These are phyloP conservation scores for Istiophorus platypterus DNA, from an alignment of 2,113 vertebrate species.

Conservation along the genomic window DNA sequence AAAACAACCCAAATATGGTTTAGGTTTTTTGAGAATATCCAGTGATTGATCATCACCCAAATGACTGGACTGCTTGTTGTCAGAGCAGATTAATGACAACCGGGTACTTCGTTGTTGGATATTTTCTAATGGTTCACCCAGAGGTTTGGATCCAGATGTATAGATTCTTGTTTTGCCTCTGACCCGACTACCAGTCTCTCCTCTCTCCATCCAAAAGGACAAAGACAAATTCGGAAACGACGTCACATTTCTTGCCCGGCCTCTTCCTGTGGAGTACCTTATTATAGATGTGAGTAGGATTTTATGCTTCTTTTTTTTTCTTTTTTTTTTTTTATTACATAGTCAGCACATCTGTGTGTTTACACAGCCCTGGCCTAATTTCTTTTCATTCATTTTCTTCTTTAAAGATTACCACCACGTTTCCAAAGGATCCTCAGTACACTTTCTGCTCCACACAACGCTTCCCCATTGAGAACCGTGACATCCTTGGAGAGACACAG, in stretches of 20 bases:
- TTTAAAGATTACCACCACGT: constrained; percentile 95
- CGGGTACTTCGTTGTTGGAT: neutral
- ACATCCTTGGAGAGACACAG: constrained; percentile 96
- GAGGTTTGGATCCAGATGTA: neutral
- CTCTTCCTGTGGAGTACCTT: constrained; percentile 97
- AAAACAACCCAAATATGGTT: too few relatives aligned
- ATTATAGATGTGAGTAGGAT: constrained; percentile 94
- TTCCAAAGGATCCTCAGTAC: constrained; percentile 98
- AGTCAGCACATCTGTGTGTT: fast-evolving
- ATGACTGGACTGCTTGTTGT: neutral
- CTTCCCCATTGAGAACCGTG: constrained; percentile 97
- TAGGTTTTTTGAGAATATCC: neutral
- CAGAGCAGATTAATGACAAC: neutral
- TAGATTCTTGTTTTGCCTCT: neutral
- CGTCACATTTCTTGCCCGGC: constrained; percentile 96
- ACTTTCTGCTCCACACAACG: constrained; percentile 95
- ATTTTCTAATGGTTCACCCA: neutral
- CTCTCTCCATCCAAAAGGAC: constrained; percentile 84
- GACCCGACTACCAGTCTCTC: neutral
- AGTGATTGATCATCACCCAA: neutral
- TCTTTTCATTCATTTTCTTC: neutral
- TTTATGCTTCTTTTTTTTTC: too few relatives aligned
- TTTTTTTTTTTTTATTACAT: too few relatives aligned
- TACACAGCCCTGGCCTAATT: too few relatives aligned
- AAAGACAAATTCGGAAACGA: constrained; percentile 99